Base-by-base conservation (phyloP, 2,113 vertebrate species). In the Vidua macroura region DNA sequence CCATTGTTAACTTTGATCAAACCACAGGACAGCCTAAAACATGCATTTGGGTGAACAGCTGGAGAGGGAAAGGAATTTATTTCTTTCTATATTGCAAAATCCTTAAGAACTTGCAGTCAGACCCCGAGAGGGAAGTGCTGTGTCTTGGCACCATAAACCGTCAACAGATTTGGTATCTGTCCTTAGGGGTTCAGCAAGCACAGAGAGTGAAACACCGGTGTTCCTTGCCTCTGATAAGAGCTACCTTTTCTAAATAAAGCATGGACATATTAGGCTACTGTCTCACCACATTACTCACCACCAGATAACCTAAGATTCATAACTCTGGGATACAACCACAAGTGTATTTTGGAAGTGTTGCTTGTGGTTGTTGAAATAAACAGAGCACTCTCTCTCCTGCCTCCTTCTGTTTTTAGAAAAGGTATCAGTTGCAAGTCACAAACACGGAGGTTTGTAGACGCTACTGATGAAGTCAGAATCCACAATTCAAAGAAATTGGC, bases 201-300 rank as follows among this genome's bases (percentile, higher is more conserved):
- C 39, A 55, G 64, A 58, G 66, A 95, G 82, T 20, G 55, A 90
- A 95, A 72, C 66, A 35, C 69, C 24, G 28, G 28, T 44, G 31
- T 19, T 96, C 58, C 92, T 83, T 82, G 46, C 35, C 91, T 79
- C 80, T 4, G 7, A 79, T 74, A 92, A 89, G 89, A 59, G 55
- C 70, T 69, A 94, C 93, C 92, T 95, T 75, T 93, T 93, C 94
- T 91, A 97, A 97, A 96, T 92, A 96, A 88, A 96, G 92, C 31
- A 0, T 35, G 49, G 59, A 88, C 79, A 53, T 72, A 82, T 79
- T 35, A 79, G 78, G 87, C 77, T 84, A 23, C 89, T 72, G 53
- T 72, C 74, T 96, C 89, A 93, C 37, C 86, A 83, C 51, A 46
- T 83, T 93, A 93, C 85, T 91, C 89, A 94, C 83, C 6, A 4